Base-by-base conservation (phyloP, 2,113 vertebrate genomes). In the Pseudolaguvia tuberculata region DNA sequence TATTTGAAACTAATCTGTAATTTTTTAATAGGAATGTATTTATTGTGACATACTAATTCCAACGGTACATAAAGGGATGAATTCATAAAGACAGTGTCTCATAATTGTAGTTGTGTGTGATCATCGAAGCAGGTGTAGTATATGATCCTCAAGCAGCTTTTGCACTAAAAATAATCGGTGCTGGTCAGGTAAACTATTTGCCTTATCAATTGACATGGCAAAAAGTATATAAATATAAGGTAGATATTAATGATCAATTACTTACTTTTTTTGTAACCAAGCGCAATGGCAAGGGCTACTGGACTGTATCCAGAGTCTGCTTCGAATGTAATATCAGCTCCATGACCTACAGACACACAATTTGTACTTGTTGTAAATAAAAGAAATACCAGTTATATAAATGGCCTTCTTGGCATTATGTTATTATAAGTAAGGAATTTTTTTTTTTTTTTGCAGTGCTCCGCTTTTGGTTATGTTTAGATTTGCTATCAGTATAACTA, bases 231-330 rank as follows among this genome's bases (percentile, higher is more conserved):
- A 5, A 5, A 27, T 20, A 31, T 52, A 23, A 42, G 39, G 6
- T n/a, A 47, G 42, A 47, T 7, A 39, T 66, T 2, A n/a, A 27
- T 17, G 25, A 3, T 27, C 1, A 42, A 42, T 42, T 4, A 80
- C 88, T 63, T 88, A 89, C 95, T 94, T 91, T 94, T 96, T 83
- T 93, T 94, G 86, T 95, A 92, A 23, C 95, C 95, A 45, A 98
- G 77, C 1, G 95, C 95, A 59, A 98, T 93, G 0, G 96, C 94
- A 10, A 99, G 91, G 23, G 96, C 96, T 92, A 97, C 94, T 0
- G 96, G 94, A 63, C 93, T 98, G 80, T 98, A 99, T 0, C 96
- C 96, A 1, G 96, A 96, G 76, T 98, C 96, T 0, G 96, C 95
- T 78, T 99, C 96, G 0, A 92, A 94, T 0, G 94, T 98, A 78